Conservation (phyloP, 2,888 invertebrate genomes). For the Rosalia funebris region DNA sequence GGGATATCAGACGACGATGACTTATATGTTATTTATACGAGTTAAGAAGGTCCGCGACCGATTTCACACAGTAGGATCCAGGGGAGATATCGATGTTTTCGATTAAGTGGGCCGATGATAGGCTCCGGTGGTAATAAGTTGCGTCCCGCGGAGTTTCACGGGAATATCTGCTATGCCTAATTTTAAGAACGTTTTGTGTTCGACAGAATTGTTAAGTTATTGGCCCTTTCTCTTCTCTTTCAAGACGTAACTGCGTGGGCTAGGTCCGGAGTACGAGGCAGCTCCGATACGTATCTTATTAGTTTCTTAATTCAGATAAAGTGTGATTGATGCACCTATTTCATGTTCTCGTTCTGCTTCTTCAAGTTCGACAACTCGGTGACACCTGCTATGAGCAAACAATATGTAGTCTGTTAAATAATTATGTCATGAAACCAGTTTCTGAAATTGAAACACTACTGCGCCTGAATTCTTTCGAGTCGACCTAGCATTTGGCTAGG, state of each 20-base stretch:
- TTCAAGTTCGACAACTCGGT: too few relatives aligned
- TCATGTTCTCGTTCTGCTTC: too few relatives aligned
- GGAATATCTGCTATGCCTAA: slow-evolving; percentile 26
- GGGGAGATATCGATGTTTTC: slow-evolving; percentile 43
- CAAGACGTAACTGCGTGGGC: slow-evolving; percentile 11
- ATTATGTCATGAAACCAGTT: too few relatives aligned
- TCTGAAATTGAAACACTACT: too few relatives aligned
- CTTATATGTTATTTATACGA: slow-evolving; percentile 11
- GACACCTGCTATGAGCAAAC: too few relatives aligned
- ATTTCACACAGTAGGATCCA: slow-evolving; percentile 43
- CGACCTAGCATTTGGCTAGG: too few relatives aligned
- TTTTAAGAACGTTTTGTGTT: slow-evolving; percentile 20
- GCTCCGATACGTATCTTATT: too few relatives aligned
- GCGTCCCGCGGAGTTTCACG: slow-evolving; percentile 35
- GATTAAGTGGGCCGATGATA: slow-evolving; percentile 43
- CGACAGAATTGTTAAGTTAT: slow-evolving; percentile 20
- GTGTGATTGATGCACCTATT: too few relatives aligned
- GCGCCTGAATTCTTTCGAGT: too few relatives aligned
- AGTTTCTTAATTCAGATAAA: too few relatives aligned
- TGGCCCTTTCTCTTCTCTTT: slow-evolving; percentile 7
- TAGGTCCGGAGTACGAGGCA: too few relatives aligned
- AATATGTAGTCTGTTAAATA: too few relatives aligned
- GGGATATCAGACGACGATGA: slow-evolving; percentile 5
- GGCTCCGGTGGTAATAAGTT: slow-evolving; percentile 38
- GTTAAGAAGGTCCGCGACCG: slow-evolving; percentile 15